Conservation (phyloP, 1,140 invertebrate species). For the Bombus picipes region DNA sequence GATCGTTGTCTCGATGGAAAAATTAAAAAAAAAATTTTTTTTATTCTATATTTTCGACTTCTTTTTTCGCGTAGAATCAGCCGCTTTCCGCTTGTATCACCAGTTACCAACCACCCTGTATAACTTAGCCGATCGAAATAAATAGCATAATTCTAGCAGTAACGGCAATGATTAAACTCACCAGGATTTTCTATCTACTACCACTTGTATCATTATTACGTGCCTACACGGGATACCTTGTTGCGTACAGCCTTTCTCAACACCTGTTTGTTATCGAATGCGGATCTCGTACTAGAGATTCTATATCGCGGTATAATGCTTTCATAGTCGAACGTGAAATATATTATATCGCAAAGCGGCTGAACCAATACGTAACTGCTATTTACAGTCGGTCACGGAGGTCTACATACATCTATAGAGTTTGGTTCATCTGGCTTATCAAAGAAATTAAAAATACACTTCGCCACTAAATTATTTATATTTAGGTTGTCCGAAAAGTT, state of each 20-base stretch:
- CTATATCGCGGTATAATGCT: slow-evolving; percentile 2
- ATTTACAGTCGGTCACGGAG: too few relatives aligned
- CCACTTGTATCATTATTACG: not conserved
- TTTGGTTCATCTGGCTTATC: too few relatives aligned
- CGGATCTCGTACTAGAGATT: not conserved
- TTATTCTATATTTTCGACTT: too few relatives aligned
- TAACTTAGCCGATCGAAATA: not conserved
- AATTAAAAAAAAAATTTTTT: too few relatives aligned
- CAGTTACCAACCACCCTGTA: not conserved
- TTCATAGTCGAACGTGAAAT: not conserved
- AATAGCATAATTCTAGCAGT: not conserved
- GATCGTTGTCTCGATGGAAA: too few relatives aligned
- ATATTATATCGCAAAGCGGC: too few relatives aligned
- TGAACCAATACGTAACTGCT: not conserved
- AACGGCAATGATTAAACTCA: not conserved
- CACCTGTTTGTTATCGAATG: not conserved
- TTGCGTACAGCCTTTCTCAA: not conserved
- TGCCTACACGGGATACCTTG: not conserved
- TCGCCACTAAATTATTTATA: too few relatives aligned
- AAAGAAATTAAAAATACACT: too few relatives aligned
- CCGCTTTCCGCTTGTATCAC: too few relatives aligned
- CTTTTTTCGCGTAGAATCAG: too few relatives aligned
- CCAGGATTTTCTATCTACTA: not conserved
- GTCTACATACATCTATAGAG: not conserved
- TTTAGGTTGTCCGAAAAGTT: too few relatives aligned